Base-by-base conservation (phyloP, 2,113 vertebrate genomes). In the Excalfactoria chinensis region DNA sequence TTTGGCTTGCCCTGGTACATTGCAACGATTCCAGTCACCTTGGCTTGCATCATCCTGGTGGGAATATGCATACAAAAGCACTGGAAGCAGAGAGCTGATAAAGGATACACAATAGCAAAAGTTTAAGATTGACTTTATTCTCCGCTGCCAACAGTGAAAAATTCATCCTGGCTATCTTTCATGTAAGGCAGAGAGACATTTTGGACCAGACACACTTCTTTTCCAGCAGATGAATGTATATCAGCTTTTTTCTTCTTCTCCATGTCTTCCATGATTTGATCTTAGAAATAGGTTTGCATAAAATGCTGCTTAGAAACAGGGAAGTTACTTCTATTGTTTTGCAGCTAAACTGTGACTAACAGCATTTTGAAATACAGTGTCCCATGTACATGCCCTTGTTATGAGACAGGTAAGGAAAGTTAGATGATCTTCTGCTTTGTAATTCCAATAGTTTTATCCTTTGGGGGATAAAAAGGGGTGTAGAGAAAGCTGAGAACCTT, bases 1-100 rank as follows among this genome's bases (percentile, higher is more conserved):
- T 40, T 82, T 2, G 68, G 89, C 11, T 94, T 97, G 83, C 96
- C 98, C 62, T 98, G 98, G 98, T 89, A 95, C 56, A 21, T 97
- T 41, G 93, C 95, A 4, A 41, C 91, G 89, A 93, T 97, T 59
- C 98, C 97, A 1, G 3, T 97, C 7, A 56, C 26, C 0, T 56
- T 97, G 73, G 85, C 96, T 72, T 70, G 97, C 11, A n/a, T 97
- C 79, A 89, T 96, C 7, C 4, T 98, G 55, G 93, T 35, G 16
- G 97, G 90, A 37, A 89, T 98, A 58, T 98, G 74, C 72, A 76
- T 96, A 34, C 96, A 89, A 88, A 97, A 94, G 90, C 51, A 95
- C 43, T 97, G 92, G 75, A 98, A 94, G 71, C 12, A 0, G 70
- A 96, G 86, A 95, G 72, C 32, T 4, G 82, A 88, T 40, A 97